These are phyloP conservation scores for Ceyx margarethae DNA, from an alignment of 2,113 vertebrate genomes.

Conservation along the genomic window DNA sequence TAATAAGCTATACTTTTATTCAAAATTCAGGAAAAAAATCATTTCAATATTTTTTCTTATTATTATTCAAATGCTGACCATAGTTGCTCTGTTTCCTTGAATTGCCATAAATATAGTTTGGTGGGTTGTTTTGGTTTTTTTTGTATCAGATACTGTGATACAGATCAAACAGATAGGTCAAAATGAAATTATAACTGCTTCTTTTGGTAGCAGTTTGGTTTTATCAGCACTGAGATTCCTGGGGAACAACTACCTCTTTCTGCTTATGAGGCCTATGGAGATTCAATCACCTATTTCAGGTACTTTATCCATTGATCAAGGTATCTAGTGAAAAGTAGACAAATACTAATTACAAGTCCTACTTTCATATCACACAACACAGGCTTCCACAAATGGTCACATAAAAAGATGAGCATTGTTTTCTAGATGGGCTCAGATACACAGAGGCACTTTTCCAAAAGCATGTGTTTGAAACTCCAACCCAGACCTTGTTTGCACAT, in stretches of 20 bases:
- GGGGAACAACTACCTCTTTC: not conserved
- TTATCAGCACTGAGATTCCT: not conserved
- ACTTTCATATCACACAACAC: not conserved
- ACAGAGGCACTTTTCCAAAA: not conserved
- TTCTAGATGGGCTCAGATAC: not conserved
- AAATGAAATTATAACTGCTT: not conserved
- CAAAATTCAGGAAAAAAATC: not conserved
- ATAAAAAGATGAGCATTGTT: not conserved
- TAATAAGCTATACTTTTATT: not conserved
- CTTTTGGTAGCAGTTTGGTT: not conserved
- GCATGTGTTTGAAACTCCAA: not conserved
- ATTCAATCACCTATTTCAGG: not conserved
- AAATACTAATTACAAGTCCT: not conserved
- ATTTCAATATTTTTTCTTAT: not conserved
- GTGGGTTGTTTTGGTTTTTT: not conserved
- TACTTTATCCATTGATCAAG: not conserved
- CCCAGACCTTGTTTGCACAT: not conserved
- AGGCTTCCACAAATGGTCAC: not conserved
- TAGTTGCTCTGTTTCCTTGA: not conserved
- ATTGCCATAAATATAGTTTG: not conserved
- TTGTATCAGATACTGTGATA: not conserved
- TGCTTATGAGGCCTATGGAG: rapidly evolving
- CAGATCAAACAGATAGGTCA: not conserved
- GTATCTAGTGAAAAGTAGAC: not conserved
- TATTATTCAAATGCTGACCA: not conserved